Evolutionary conservation across 35 echinoderm and acorn worm genomes (phyloP), one percentile per base, ranked within the genome.

Genomic region (Lytechinus variegatus): DNA sequence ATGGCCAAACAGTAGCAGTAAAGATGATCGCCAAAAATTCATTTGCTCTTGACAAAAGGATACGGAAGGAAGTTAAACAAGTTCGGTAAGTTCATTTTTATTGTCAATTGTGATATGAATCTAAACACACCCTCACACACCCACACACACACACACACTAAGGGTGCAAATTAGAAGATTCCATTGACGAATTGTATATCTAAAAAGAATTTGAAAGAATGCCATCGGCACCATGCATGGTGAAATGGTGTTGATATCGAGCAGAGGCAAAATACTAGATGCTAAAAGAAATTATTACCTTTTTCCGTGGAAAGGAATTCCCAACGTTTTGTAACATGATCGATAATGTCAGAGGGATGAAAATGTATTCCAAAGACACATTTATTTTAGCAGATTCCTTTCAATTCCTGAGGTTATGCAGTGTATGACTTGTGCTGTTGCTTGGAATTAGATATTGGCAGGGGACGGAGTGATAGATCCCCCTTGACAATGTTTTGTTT

Each of bases 21-120:
- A 99, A 99, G 87, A 96, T 92, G 27, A 95, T 99, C 51, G 95
- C 94, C 52, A 99, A 99, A 96, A 98, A 88, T 19, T 58, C 72
- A 27, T 99, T 99, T 86, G 89, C 95, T 27, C 96, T 99, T 21
- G 97, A 98, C 94, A 99, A 99, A 95, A 57, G 97, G 56, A 96
- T 99, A 57, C 94, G 98, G 14, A 98, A 96, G 95, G 98, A 99
- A 89, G 98, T 99, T 2, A 99, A 98, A 86, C 96, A 97, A 95
- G 96, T 99, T 56, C 97, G 98, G 98, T 99, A 96, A 95, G 96
- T 95, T 24, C 16, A 79, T 6, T 79, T 14, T 79, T 79, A 4
- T 79, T 24, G 19, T 79, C 16, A 60, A 60, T 4, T 79, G 19
- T 52, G 5, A 28, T 91, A 27, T 28, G 86, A 87, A 2, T 9